A percentile compares a stretch with the other conserved stretches of the same genome.
Conservation (phyloP, 1,140 invertebrate genomes). For the Drosophila ambigua region DNA sequence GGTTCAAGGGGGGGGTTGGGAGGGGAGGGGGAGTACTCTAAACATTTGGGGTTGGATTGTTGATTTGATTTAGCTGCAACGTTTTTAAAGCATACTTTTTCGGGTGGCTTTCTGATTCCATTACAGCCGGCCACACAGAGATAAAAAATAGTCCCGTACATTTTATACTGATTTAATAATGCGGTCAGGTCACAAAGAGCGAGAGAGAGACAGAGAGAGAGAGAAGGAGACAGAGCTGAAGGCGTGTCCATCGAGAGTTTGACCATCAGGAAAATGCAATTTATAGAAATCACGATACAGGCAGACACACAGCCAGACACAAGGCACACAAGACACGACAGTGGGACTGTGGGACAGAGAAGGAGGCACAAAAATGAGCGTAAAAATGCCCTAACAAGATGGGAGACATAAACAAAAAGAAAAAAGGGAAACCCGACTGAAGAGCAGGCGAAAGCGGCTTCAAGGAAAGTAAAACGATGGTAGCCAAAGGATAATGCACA, state of each 20-base stretch:
- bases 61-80: conserved; percentile 63
- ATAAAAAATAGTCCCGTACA: conserved; percentile 12
- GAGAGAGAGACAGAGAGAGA: too few relatives aligned
- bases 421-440: conserved; percentile 11
- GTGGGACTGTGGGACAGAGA: neutral
- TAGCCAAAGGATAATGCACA: conserved; percentile 4
- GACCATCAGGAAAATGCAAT: conserved; percentile 76
- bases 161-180: conserved; percentile 79
- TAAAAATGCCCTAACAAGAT: conserved; percentile 75
- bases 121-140: conserved; percentile 11
- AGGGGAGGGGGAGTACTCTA: too few relatives aligned
- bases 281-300: conserved; percentile 28
- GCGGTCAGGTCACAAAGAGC: conserved; percentile 52
- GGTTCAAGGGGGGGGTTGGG: neutral
- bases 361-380: conserved; percentile 56
- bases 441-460: neutral
- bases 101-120: conserved; percentile 33
- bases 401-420: conserved; percentile 20
- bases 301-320: neutral
- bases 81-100: conserved; percentile 59
- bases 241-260: conserved; percentile 13
- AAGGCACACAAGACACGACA: neutral
- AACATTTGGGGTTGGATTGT: conserved; percentile 20
- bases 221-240: neutral
- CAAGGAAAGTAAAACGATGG: conserved; percentile 1